Conservation (phyloP, 2,797 vertebrate genomes). For the Alfaro cultratus region DNA sequence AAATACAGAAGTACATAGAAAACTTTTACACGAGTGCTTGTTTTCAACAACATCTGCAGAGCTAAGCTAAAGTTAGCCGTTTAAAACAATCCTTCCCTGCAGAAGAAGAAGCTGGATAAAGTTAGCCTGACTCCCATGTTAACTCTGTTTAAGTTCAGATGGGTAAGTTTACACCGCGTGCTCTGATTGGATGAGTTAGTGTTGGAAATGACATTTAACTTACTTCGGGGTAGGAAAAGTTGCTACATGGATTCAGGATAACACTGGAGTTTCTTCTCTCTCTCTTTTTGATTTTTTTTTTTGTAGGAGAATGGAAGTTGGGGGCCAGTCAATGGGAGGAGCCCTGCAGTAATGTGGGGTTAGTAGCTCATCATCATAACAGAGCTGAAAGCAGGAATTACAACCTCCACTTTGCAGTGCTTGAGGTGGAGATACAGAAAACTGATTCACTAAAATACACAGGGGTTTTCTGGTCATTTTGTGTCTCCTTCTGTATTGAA, state of each 20-base stretch:
- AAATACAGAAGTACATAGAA: too few species aligned
- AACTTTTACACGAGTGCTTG: neutral
- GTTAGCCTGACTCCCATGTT: neutral
- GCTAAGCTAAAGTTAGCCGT: slow-evolving; percentile 33
- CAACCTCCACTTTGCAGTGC: neutral
- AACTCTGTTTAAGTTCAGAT: neutral
- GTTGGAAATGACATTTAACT: slow-evolving; percentile 13
- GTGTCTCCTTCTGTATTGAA: neutral
- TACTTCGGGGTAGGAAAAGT: slow-evolving; percentile 48
- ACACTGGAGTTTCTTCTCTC: slow-evolving; percentile 10
- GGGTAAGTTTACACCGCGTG: too few species aligned
- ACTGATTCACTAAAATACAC: neutral
- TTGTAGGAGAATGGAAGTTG: slow-evolving; percentile 47
- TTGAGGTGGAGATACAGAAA: neutral
- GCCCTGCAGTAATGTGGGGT: slow-evolving; percentile 21
- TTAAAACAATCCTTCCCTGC: slow-evolving; percentile 17
- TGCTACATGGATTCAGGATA: slow-evolving; percentile 29
- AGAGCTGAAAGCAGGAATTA: neutral
- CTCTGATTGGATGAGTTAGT: accelerated
- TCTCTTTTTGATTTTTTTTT: slow-evolving; percentile 12
- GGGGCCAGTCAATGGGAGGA: slow-evolving; percentile 56
- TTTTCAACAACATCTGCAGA: slow-evolving; percentile 16
- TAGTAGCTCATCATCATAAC: neutral
- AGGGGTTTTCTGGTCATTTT: neutral
- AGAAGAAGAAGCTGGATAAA: slow-evolving; percentile 25